Base-by-base conservation (phyloP, 2,113 vertebrate genomes). In the Austrofundulus limnaeus region DNA sequence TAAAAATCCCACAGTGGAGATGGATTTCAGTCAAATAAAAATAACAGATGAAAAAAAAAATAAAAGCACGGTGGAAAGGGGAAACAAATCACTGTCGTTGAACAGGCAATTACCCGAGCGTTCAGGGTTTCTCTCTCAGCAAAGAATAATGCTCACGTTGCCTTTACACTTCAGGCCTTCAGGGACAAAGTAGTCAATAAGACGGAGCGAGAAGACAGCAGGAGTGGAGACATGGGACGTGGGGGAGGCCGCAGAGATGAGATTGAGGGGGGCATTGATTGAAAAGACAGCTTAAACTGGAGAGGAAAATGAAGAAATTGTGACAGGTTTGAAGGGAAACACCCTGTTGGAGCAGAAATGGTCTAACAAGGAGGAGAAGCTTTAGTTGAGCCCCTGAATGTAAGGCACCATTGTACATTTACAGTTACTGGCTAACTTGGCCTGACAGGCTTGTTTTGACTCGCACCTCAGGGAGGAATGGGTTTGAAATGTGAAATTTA, bases 401-500 rank as follows among this genome's bases (percentile, higher is more conserved):
- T 78, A 87, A 77, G 84, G 78, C 73, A 1, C 75, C 82, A 88
- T 88, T 87, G 87, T 88, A 64, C 19, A 37, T 71, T 75, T 42
- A n/a, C 20, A 74, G 72, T 49, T 15, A 43, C 46, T 53, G 13
- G 31, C 74, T 88, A 89, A 90, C 75, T 24, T 61, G 60, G 38
- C 77, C 71, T 87, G 80, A 87, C 83, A 65, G 79, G 65, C 58
- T 55, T 80, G 78, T 87, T 89, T 89, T 77, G 42, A 83, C 83
- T 51, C 65, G 64, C 25, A 52, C 90, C 66, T 72, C 17, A 11
- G 90, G 88, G 89, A 90, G 68, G 69, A 67, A 82, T 84, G 85
- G 85, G 83, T 89, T 89, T 72, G 81, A 85, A 71, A 86, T 73
- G 76, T 21, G 71, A 90, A 69, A 81, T 86, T 86, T 86, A 85